A percentile compares a stretch with the other conserved stretches of the same genome.
Evolutionary conservation across 1,140 invertebrate species (phyloP).

Genomic region (Apocrypta bakeri): DNA sequence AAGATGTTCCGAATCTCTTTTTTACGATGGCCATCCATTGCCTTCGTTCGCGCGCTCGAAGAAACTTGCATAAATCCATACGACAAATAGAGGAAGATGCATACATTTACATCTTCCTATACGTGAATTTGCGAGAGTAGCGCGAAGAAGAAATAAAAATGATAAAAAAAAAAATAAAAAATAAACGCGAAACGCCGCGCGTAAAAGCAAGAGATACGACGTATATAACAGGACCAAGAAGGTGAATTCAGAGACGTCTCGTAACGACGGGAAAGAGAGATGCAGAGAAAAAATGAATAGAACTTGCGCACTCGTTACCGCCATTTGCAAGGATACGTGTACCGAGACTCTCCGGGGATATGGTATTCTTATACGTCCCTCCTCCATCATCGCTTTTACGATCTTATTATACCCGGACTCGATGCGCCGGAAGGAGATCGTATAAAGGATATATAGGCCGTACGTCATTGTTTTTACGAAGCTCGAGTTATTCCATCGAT

Average conservation of each 20-base stretch:
- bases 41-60: background rate
- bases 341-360: slow-evolving; percentile 7
- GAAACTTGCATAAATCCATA: background rate
- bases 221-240: background rate
- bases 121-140: no score
- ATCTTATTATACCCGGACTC: slow-evolving; percentile 42
- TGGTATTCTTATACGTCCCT: slow-evolving; percentile 7
- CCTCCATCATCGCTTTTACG: slow-evolving; percentile 44
- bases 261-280: slow-evolving; percentile 31
- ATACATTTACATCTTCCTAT: background rate
- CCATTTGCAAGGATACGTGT: slow-evolving; percentile 31
- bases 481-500: background rate
- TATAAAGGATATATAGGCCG: slow-evolving; percentile 22
- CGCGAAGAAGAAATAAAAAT: background rate
- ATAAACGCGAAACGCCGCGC: background rate
- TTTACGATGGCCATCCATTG: background rate
- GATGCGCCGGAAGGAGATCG: slow-evolving; percentile 9
- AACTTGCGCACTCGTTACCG: slow-evolving; percentile 32
- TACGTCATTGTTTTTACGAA: background rate
- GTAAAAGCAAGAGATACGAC: background rate
- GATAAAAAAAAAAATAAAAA: background rate
- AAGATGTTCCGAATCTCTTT: background rate
- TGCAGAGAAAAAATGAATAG: slow-evolving; percentile 28
- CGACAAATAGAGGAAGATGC: background rate
- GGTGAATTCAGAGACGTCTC: slow-evolving; percentile 16